Base-by-base conservation (phyloP, 2,797 vertebrate species). In the Melanotaenia pygmaea region DNA sequence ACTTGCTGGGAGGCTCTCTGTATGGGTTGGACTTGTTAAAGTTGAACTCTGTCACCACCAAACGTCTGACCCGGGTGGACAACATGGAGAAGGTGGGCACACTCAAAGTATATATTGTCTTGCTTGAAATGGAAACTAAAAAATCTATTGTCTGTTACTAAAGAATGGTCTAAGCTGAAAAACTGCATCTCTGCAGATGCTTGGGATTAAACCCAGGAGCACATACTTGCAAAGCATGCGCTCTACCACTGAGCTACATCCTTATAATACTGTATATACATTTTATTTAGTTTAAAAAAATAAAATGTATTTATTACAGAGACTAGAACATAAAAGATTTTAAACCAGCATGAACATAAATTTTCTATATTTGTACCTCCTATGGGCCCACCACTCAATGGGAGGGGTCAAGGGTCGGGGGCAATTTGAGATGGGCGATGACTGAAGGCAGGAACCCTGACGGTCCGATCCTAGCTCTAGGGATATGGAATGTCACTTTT, bases 11-110 rank as follows among this genome's bases (percentile, higher is more conserved):
- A 89, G 96, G 94, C 7, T 95, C 97, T 38, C 93, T 97, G 67
- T 98, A 97, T 45, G 97, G 97, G 45, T 85, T 98, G 84, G 97
- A 99, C 86, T 91, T 99, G 64, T 90, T 99, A 58, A 99, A 98
- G 83, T 90, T 99, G 64, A 96, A 99, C 67, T 95, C 97, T 0
- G 92, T 99, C 78, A 98, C 97, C 22, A 96, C 95, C 47, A 97
- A 96, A 88, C 94, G 98, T 63, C 91, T 97, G 86, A 94, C 94
- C 12, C 95, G 95, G 1, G 93, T 99, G 80, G 96, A 96, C 58
- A 96, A 93, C 77, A 93, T 98, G 2, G 97, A 99, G 83, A 92
- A 95, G 95, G 97, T 98, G 90, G 94, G 93, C 1, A 16, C 16
- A 54, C 51, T 58, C 57, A 34, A 11, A 53, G 35, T 51, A 18